Evolutionary conservation across 2,797 vertebrate species (phyloP).

Genomic region (Gymnopithys bicolor): DNA sequence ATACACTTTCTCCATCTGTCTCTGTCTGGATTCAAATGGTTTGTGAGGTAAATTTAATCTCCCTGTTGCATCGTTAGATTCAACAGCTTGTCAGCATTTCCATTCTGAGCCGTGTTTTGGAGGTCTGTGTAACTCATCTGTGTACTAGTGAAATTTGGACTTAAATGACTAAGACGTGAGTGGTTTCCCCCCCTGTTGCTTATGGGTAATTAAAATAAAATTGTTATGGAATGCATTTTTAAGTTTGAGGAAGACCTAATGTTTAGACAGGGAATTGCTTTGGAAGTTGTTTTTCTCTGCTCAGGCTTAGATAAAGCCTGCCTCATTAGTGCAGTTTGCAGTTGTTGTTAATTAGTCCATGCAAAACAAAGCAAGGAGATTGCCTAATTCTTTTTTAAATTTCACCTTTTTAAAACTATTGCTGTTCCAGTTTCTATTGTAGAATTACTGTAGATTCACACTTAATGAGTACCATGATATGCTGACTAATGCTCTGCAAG

Average conservation of each 20-base stretch:
- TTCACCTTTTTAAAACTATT: background rate
- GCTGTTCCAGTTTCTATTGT: background rate
- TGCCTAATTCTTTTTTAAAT: background rate
- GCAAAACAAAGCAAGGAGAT: constrained; percentile 11
- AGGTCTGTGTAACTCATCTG: background rate
- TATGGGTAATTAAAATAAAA: constrained; percentile 50
- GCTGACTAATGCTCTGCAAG: background rate
- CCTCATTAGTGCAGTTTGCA: constrained; percentile 27
- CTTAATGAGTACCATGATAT: background rate
- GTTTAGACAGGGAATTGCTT: constrained; percentile 22
- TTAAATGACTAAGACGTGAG: background rate
- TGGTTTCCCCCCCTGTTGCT: background rate
- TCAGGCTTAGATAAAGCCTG: background rate
- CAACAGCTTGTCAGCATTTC: background rate
- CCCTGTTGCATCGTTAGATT: background rate
- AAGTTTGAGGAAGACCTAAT: constrained; percentile 38
- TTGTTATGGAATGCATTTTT: constrained; percentile 26
- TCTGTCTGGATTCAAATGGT: background rate
- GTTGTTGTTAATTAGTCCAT: constrained; percentile 36
- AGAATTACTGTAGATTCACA: background rate
- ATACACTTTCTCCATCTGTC: constrained; percentile 13
- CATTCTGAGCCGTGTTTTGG: background rate
- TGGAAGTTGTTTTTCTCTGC: background rate
- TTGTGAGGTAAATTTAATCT: background rate
- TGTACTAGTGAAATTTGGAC: background rate